Base-by-base conservation (phyloP, 2,888 invertebrate genomes). In the Notocelia uddmanniana region DNA sequence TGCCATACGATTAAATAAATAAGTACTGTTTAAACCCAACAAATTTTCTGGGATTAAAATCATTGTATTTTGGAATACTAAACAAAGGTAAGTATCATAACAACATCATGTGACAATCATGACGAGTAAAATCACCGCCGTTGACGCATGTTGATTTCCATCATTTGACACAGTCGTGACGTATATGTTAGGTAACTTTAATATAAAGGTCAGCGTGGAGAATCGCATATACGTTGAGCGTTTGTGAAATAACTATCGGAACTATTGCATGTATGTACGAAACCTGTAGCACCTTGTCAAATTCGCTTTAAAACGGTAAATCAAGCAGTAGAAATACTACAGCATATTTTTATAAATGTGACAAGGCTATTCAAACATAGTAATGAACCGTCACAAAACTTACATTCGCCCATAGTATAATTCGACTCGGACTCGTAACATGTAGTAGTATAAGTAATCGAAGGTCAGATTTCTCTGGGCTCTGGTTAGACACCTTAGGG, bases 141-240 rank as follows among this genome's bases (percentile, higher is more conserved):
- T 59, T 41, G 68, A 37, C 68, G 52, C 50, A 23, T 8, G 11
- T 11, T 37, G 59, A 62, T 60, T 54, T 52, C 23, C 57, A 58
- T 64, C 52, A 31, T 52, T 58, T 71, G 59, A 66, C 59, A 45
- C 52, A 45, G 64, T 41, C 11, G 23, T 71, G 70, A 70, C 59
- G 70, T 59, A 19, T 19, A 52, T 10, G 37, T 64, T 69, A 57
- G 37, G 50, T 70, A 70, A 66, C 63, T 34, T n/a, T 57, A 57
- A 59, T 57, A 26, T 6, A 64, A 69, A 63, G 63, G 63, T 70
- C 59, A 59, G 41, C 45, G 54, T 31, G n/a, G 45, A 34, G 23
- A 34, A 63, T 48, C 48, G 55, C 57, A 63, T 58, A 45, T 21
- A 21, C 3, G 3, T 26, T n/a, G n/a, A 54, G 23, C 13, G 23